A percentile compares a stretch with the other conserved stretches of the same genome.
Evolutionary conservation across 2,113 vertebrate species (phyloP).

Genomic region (Pagrus major): DNA sequence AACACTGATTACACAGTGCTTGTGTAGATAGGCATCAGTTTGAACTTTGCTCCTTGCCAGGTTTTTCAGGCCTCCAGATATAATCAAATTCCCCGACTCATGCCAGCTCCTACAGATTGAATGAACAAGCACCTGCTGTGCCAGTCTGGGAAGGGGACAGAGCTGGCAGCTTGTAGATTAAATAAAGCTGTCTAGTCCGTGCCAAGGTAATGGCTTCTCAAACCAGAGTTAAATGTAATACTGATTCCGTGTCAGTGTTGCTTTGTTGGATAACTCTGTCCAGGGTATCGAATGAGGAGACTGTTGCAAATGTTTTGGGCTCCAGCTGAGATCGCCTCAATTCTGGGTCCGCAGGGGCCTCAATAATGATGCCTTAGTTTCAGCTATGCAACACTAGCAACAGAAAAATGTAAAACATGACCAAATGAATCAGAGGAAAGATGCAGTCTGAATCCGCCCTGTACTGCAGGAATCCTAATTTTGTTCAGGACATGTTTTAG

Average conservation of each 20-base stretch:
- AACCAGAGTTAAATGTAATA: slow-evolving; percentile 78
- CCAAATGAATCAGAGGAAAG: background rate
- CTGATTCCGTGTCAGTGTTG: slow-evolving; percentile 75
- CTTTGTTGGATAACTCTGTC: slow-evolving; percentile 69
- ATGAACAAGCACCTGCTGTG: slow-evolving; percentile 79
- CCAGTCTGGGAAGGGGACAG: slow-evolving; percentile 71
- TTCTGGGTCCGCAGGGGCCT: slow-evolving; percentile 32
- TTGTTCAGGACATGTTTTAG: too few relatives aligned
- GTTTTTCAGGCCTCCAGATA: slow-evolving; percentile 64
- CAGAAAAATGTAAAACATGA: background rate
- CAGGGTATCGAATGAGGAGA: slow-evolving; percentile 44
- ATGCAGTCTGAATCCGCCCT: too few relatives aligned
- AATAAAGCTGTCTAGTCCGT: slow-evolving; percentile 82
- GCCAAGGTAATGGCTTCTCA: slow-evolving; percentile 80
- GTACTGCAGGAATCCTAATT: background rate
- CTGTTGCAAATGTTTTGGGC: slow-evolving; percentile 20
- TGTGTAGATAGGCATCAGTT: slow-evolving; percentile 40
- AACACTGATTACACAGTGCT: slow-evolving; percentile 43
- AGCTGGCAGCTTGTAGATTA: slow-evolving; percentile 81
- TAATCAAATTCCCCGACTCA: slow-evolving; percentile 74
- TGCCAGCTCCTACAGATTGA: slow-evolving; percentile 76
- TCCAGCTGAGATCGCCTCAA: slow-evolving; percentile 53
- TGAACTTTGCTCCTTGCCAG: slow-evolving; percentile 71
- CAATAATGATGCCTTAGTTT: slow-evolving; percentile 14
- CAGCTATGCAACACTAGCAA: background rate